phyloP scores from a whole-genome alignment of 2,888 invertebrate genomes.

The Nomada ferruginata region DNA sequence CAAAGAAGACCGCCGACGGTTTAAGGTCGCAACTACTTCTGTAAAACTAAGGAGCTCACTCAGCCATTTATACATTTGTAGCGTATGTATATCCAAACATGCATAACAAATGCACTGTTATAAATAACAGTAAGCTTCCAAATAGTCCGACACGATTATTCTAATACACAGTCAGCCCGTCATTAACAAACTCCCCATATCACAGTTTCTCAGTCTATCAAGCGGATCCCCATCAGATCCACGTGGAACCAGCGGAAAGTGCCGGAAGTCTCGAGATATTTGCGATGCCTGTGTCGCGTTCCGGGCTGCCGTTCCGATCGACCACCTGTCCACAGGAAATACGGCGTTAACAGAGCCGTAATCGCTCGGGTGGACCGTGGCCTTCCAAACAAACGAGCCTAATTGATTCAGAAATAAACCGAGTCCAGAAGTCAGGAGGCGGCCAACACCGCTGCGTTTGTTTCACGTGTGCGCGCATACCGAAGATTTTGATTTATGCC shows the following conservation, averaged over 20 bases:
- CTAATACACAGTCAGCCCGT: no score
- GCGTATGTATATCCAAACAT: no score
- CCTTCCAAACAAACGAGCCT: conserved; percentile 82
- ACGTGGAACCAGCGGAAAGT: neutral
- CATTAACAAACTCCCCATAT: neutral
- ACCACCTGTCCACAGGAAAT: conserved; percentile 81
- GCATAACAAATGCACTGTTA: no score
- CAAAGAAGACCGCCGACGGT: neutral
- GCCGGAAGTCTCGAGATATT: conserved; percentile 44
- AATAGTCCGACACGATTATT: no score
- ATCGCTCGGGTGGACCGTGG: conserved; percentile 81
- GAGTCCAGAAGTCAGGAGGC: conserved; percentile 41
- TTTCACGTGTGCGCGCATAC: conserved; percentile 75
- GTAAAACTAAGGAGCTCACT: neutral
- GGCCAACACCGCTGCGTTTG: conserved; percentile 52
- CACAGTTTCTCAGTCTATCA: neutral
- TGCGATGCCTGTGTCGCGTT: conserved; percentile 43
- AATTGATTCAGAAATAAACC: conserved; percentile 84
- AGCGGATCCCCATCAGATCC: neutral
- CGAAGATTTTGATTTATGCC: conserved; percentile 83
- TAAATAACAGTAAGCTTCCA: no score
- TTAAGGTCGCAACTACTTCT: neutral
- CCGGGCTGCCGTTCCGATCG: conserved; percentile 64
- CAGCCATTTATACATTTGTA: no score
- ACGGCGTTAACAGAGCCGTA: conserved; percentile 81